phyloP scores from a whole-genome alignment of 2,113 vertebrate genomes.

The Caranx ignobilis region DNA sequence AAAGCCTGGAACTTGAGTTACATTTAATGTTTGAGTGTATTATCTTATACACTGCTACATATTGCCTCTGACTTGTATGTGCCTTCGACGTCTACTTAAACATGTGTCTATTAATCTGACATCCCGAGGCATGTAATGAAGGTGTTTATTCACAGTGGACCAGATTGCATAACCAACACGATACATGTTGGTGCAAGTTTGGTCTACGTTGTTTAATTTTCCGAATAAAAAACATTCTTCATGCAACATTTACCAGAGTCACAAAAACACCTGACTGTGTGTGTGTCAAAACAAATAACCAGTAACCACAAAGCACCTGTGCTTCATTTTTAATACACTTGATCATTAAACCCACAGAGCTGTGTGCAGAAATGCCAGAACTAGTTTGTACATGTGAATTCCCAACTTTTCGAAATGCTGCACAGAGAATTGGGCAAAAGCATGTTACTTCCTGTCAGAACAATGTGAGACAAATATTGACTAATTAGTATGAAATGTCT shows the following conservation, averaged over 20 bases:
- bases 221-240: background rate
- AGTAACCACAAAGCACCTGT: background rate
- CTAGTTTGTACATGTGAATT: too few species aligned
- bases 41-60: background rate
- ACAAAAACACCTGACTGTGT: background rate
- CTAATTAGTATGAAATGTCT: background rate
- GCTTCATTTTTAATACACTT: background rate
- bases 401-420: background rate
- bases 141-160: background rate
- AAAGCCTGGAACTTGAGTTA: background rate
- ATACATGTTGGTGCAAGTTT: constrained; percentile 43
- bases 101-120: background rate
- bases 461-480: background rate
- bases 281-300: too few species aligned
- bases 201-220: background rate
- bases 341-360: background rate
- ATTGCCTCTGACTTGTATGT: too few species aligned
- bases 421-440: background rate
- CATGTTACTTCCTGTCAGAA: background rate
- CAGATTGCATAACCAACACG: constrained; percentile 7
- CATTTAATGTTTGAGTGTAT: background rate
- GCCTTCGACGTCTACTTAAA: background rate
- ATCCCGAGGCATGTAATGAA: background rate
- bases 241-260: background rate
- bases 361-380: background rate